A percentile compares a stretch with the other conserved stretches of the same genome.
Conservation (phyloP, 2,113 vertebrate species). For the Tor tambroides region DNA sequence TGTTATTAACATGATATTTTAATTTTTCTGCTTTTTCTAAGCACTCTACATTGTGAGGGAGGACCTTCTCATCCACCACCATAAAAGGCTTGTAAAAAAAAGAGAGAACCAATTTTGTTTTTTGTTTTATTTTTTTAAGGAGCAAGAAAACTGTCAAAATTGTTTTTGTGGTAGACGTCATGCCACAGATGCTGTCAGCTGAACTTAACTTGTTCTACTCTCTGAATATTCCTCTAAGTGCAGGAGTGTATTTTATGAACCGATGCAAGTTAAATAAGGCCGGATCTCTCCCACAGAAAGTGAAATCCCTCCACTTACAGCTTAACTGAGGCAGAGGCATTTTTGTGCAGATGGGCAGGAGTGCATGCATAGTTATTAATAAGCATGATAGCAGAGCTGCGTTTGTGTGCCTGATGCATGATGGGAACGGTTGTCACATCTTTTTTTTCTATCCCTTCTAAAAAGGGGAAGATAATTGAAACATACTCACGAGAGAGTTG, state of each 20-base stretch:
- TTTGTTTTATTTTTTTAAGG: not conserved
- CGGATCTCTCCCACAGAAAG: not conserved
- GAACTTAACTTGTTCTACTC: not conserved
- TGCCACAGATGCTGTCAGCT: not conserved
- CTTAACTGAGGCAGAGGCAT: constrained; percentile 5
- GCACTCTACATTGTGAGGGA: no score
- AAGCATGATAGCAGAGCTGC: constrained; percentile 14
- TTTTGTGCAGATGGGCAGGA: not conserved
- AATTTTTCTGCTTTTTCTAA: no score
- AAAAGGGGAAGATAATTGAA: constrained; percentile 42
- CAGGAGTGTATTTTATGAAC: constrained; percentile 10
- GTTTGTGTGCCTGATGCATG: not conserved
- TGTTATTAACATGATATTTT: no score
- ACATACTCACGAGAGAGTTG: constrained; percentile 20
- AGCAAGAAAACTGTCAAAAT: not conserved
- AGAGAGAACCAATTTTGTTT: not conserved
- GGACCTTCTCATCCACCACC: no score
- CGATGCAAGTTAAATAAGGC: not conserved
- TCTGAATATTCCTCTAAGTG: not conserved
- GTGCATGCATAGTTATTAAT: constrained; percentile 12
- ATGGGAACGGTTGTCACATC: constrained; percentile 21
- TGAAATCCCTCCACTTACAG: constrained; percentile 14
- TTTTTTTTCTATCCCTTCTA: constrained; percentile 10
- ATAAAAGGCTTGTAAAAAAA: no score
- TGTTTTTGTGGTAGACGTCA: not conserved